Evolutionary conservation across 1,140 invertebrate genomes (phyloP), one percentile per base, ranked within the genome.

Genomic region (Drosophila lacteicornis): DNA sequence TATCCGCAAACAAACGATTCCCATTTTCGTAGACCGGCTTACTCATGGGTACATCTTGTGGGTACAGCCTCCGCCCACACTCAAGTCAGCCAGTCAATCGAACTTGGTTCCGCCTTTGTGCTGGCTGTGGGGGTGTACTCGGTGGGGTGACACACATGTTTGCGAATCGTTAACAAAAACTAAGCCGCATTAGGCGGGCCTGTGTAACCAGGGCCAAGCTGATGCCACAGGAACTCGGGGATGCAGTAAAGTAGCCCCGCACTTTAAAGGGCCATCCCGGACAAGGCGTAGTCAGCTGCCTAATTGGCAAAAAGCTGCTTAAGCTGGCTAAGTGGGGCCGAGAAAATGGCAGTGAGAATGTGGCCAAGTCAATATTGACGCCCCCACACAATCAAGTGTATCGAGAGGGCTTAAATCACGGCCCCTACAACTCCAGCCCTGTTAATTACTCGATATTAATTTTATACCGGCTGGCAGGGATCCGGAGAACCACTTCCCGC

Each of bases 401-500:
- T 67, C 45, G 56, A 33, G 61, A 55, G 58, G 30, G 66, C 43
- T 75, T 77, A 75, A 91, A 91, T 90, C 86, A 80, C 82, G 55
- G 67, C 46, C 49, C 45, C 66, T 50, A 55, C 58, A 83, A 79
- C 73, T 61, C 19, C 63, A 36, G 57, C 62, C 81, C 82, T 82
- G 74, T 92, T 88, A 91, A 92, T 92, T 87, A 87, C 88, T 81
- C 61, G 73, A 82, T 92, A 91, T 92, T 91, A 91, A 92, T 92
- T 92, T 92, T 88, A 79, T 77, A 82, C 59, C 61, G 78, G 15
- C 61, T 57, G 19, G 46, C 22, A 40, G 47, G 53, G 43, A 49
- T 19, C 49, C 36, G 22, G 19, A 40, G 65, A 47, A 19, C 46
- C 57, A n/a, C 22, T 36, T n/a, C 8, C 49, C n/a, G 12, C n/a